Percentiles rank a stretch among this genome's conserved stretches.
Evolutionary conservation across 2,113 vertebrate genomes (phyloP).

Genomic region (Pygoscelis adeliae): DNA sequence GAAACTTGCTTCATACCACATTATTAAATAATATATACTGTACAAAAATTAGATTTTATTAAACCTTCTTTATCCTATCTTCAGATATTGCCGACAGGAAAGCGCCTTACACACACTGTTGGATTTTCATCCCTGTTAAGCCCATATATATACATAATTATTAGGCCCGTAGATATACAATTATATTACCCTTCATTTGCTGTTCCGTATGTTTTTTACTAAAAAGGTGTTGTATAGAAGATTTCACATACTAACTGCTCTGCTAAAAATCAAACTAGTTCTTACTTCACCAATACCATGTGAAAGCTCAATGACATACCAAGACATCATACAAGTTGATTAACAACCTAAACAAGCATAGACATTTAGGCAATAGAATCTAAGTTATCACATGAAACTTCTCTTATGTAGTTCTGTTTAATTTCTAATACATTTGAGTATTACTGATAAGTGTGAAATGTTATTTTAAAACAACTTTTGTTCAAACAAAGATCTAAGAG

Average conservation of each 20-base stretch:
- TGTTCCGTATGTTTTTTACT: background rate
- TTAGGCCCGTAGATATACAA: background rate
- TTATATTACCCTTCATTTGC: background rate
- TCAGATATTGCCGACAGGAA: background rate
- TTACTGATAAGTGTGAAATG: background rate
- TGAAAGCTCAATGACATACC: background rate
- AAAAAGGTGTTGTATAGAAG: background rate
- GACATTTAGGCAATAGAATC: background rate
- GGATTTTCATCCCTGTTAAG: background rate
- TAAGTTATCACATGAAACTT: background rate
- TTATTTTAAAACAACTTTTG: background rate
- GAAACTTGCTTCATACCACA: background rate
- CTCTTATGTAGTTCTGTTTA: background rate
- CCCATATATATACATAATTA: background rate
- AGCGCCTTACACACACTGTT: fast-evolving
- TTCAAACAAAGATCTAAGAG: background rate
- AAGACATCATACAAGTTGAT: background rate
- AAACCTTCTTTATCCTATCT: background rate
- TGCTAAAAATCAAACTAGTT: background rate
- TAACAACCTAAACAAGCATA: background rate
- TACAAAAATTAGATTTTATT: background rate
- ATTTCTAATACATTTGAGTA: background rate
- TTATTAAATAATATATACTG: background rate
- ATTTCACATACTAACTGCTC: background rate
- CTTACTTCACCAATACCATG: background rate